phyloP scores from a whole-genome alignment of 2,888 invertebrate species.

The Harpagoxenus sublaevis region DNA sequence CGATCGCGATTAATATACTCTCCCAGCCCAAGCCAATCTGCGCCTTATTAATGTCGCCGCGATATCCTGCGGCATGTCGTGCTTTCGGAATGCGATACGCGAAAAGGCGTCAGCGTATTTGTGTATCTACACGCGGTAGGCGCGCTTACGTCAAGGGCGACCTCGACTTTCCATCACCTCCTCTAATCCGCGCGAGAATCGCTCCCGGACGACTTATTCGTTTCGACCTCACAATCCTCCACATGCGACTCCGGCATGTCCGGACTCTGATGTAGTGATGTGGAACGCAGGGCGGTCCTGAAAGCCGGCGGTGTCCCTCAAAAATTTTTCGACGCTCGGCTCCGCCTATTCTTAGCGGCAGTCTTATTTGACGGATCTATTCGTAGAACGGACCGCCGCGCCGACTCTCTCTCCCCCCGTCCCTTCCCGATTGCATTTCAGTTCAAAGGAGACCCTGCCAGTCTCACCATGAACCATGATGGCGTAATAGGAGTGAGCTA shows the following conservation, averaged over 20 bases:
- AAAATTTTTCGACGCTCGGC: conserved; percentile 7
- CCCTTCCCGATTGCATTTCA: background rate
- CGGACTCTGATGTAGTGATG: background rate
- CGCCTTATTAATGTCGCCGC: too few species aligned
- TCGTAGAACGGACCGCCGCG: background rate
- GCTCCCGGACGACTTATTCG: conserved; percentile 67
- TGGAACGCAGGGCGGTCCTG: background rate
- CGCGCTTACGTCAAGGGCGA: conserved; percentile 76
- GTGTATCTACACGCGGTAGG: conserved; percentile 66
- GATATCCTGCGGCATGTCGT: conserved; percentile 52
- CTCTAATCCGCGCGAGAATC: conserved; percentile 73
- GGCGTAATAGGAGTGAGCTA: background rate
- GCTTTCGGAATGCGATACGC: conserved; percentile 56
- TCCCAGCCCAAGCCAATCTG: too few species aligned
- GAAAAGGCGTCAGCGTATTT: conserved; percentile 60
- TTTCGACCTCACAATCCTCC: background rate
- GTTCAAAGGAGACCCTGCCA: background rate
- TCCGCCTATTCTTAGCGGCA: conserved; percentile 28
- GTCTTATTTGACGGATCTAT: background rate
- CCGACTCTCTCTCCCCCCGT: too few species aligned
- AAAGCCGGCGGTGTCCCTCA: background rate
- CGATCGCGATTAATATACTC: background rate
- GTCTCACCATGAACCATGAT: background rate
- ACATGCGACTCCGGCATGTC: background rate
- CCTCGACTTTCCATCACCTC: conserved; percentile 73